Base-by-base conservation (phyloP, 2,888 invertebrate genomes). In the Julus scanicus region DNA sequence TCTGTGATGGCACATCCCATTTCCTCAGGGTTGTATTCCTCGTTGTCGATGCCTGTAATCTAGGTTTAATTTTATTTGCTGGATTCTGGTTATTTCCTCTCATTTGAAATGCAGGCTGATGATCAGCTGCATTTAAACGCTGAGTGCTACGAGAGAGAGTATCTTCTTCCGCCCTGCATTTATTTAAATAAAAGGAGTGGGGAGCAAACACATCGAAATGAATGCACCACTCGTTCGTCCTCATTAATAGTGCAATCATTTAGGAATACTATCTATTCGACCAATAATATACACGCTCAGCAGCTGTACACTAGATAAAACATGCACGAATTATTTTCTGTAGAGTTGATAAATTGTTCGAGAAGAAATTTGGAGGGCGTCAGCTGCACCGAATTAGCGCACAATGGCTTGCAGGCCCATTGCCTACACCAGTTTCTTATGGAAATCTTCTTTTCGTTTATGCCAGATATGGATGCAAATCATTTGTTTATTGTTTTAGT, bases 301-400 rank as follows among this genome's bases (percentile, higher is more conserved):
- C 57, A 57, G 57, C 57, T 57, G 57, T 17, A 57, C 57, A 57
- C 0, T 57, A 57, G 15, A 57, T 57, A 57, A 57, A 57, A 57
- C 57, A 57, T 15, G 57, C 57, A 57, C 57, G 57, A 57, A 57
- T 57, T 57, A 57, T 57, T 57, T 57, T 57, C 57, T 57, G 57
- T 57, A 57, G 57, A 57, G 57, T 57, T 57, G 57, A 57, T 57
- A 57, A 57, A 57, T 57, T 57, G 57, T 57, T 57, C 15, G 15
- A 57, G 57, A 57, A 57, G 57, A 57, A 57, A 57, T 57, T 57
- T 15, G 57, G 57, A 11, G 57, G 57, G 57, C 57, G 57, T 57
- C 57, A 57, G 57, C 57, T 57, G 57, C 57, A 15, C 15, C 57
- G 57, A 57, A 57, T 57, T 57, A 57, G 57, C 57, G 17, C 0